phyloP scores from a whole-genome alignment of 2,113 vertebrate species.

The Acanthisitta chloris region DNA sequence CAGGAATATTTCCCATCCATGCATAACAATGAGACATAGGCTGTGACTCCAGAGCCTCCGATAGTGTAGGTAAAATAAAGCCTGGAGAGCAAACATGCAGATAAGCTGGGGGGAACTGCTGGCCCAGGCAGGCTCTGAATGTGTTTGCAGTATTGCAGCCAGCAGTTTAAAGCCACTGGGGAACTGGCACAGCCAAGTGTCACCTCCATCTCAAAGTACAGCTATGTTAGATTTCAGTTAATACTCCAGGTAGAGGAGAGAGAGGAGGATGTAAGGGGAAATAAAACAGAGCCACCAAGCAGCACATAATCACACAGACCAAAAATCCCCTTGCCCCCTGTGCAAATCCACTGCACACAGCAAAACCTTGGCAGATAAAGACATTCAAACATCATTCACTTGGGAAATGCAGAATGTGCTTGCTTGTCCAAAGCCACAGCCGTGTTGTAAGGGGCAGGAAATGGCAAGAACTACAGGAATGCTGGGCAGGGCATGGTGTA shows the following conservation, averaged over 20 bases:
- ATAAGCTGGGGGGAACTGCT: background rate
- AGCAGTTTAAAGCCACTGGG: background rate
- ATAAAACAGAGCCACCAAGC: background rate
- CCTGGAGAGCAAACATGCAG: background rate
- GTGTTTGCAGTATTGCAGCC: slow-evolving; percentile 36
- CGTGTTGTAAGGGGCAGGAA: slow-evolving; percentile 2
- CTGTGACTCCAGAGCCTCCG: slow-evolving; percentile 51
- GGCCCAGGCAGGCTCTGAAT: slow-evolving; percentile 10
- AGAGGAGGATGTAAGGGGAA: slow-evolving; percentile 13
- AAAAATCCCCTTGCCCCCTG: background rate
- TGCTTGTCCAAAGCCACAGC: background rate
- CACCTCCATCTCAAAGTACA: background rate
- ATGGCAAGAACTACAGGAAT: slow-evolving; percentile 47
- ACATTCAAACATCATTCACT: background rate
- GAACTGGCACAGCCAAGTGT: background rate
- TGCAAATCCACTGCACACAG: background rate
- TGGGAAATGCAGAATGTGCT: background rate
- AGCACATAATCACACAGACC: background rate
- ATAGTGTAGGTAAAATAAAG: slow-evolving; percentile 55
- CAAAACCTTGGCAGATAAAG: background rate
- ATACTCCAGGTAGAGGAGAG: background rate
- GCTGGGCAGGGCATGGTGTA: slow-evolving; percentile 25
- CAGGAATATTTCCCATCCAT: slow-evolving; percentile 71
- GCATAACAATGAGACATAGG: slow-evolving; percentile 68
- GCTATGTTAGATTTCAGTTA: background rate